Percentiles rank a stretch among this genome's conserved stretches.
These are phyloP conservation scores for Toxotes lorentzi DNA, from an alignment of 2,797 vertebrate species.

Conservation along the genomic window DNA sequence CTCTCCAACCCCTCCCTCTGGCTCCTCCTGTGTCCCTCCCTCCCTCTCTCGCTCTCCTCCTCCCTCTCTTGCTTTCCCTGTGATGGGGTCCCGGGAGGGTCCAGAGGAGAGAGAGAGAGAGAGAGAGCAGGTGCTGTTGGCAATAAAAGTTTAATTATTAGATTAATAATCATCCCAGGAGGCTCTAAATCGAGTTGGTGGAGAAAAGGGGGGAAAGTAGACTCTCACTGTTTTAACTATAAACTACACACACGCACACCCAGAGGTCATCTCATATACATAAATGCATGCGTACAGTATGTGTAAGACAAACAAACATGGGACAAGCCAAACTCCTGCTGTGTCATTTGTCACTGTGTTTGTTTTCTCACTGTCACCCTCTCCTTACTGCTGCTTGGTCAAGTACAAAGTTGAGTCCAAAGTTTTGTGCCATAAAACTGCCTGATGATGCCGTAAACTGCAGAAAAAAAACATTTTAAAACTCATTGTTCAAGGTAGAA, in stretches of 20 bases:
- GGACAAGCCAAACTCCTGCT: slow-evolving; percentile 50
- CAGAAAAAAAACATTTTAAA: neutral
- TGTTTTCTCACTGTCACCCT: slow-evolving; percentile 24
- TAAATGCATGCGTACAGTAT: slow-evolving; percentile 40
- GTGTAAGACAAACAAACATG: slow-evolving; percentile 68
- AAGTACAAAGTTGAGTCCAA: neutral
- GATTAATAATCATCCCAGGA: slow-evolving; percentile 92
- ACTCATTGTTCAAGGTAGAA: neutral
- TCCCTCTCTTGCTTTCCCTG: slow-evolving; percentile 53
- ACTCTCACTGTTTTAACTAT: slow-evolving; percentile 67
- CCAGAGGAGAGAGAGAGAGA: slow-evolving; percentile 75
- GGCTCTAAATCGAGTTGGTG: slow-evolving; percentile 59
- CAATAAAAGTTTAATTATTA: slow-evolving; percentile 96
- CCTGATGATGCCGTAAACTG: neutral
- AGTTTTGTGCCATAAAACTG: neutral
- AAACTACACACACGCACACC: slow-evolving; percentile 33
- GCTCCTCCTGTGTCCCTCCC: slow-evolving; percentile 80
- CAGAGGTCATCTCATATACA: slow-evolving; percentile 27
- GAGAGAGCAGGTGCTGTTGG: slow-evolving; percentile 91
- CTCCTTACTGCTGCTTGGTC: slow-evolving; percentile 7
- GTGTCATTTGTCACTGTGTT: slow-evolving; percentile 43
- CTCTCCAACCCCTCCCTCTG: slow-evolving; percentile 80
- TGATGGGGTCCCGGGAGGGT: slow-evolving; percentile 83
- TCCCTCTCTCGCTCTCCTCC: slow-evolving; percentile 50
- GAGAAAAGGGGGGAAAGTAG: slow-evolving; percentile 61